A percentile compares a stretch with the other conserved stretches of the same genome.
These are phyloP conservation scores for Umimayanthus chanpuru DNA, from an alignment of 92 coral and sea anemone species.

Conservation along the genomic window DNA sequence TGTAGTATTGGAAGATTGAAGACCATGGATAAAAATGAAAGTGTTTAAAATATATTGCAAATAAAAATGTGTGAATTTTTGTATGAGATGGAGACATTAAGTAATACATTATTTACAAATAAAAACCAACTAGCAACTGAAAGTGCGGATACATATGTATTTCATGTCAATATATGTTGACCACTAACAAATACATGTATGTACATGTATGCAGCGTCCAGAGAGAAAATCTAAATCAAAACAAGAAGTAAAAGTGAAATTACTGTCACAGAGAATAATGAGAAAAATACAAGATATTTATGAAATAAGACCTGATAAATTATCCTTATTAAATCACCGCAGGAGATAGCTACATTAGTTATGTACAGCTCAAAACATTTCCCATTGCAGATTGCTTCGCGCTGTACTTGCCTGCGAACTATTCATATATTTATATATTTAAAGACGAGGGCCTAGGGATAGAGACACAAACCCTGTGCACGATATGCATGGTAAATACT, in stretches of 20 bases:
- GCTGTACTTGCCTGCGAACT: background rate
- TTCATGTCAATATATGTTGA: too few relatives aligned
- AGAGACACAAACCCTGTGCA: background rate
- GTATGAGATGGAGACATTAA: background rate
- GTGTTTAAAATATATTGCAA: background rate
- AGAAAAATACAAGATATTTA: background rate
- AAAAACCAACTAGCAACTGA: too few relatives aligned
- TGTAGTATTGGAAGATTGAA: background rate
- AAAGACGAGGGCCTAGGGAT: background rate
- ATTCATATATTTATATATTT: too few relatives aligned
- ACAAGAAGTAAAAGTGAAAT: background rate
- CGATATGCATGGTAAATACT: background rate
- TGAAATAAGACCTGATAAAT: too few relatives aligned
- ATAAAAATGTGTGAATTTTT: background rate
- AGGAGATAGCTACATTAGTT: too few relatives aligned
- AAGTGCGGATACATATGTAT: background rate
- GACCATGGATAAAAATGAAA: background rate
- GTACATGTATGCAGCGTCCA: background rate
- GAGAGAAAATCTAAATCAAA: background rate
- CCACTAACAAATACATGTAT: too few relatives aligned
- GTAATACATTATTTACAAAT: too few relatives aligned
- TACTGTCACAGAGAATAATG: background rate
- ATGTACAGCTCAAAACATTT: too few relatives aligned
- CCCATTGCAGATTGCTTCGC: background rate
- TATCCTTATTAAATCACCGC: too few relatives aligned